These are phyloP conservation scores for Pachypsylla venusta DNA, from an alignment of 1,140 invertebrate genomes.

Conservation along the genomic window DNA sequence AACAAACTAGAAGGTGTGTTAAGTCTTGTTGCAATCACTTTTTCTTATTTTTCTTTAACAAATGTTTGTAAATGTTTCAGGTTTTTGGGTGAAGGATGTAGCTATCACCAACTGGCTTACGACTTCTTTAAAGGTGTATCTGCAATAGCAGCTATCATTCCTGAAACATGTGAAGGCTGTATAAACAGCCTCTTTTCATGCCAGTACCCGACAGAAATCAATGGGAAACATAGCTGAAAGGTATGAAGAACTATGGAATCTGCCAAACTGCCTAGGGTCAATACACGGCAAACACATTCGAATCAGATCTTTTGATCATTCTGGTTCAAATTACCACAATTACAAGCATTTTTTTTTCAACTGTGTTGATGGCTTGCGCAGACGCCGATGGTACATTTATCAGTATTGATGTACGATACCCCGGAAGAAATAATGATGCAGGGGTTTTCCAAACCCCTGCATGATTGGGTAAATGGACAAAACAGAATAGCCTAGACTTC, in stretches of 20 bases:
- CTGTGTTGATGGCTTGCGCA: constrained; percentile 27
- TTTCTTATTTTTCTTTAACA: too few species aligned
- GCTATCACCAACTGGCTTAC: not conserved
- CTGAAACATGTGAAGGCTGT: not conserved
- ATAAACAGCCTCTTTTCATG: constrained; percentile 21
- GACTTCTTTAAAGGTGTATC: not conserved
- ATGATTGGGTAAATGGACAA: constrained; percentile 7
- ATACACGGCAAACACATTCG: constrained; percentile 32
- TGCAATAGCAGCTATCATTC: not conserved
- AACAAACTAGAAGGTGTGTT: too few species aligned
- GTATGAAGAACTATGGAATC: constrained; percentile 19
- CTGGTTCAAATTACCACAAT: constrained; percentile 27
- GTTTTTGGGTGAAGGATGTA: not conserved
- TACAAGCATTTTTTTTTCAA: constrained; percentile 28
- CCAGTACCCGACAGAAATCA: constrained; percentile 18
- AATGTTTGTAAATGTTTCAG: not conserved
- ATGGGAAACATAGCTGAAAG: constrained; percentile 13
- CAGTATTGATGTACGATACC: constrained; percentile 26
- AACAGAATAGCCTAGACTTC: not conserved
- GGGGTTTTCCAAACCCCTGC: constrained; percentile 13
- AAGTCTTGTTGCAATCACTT: too few species aligned
- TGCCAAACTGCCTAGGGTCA: constrained; percentile 30
- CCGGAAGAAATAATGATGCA: constrained; percentile 25
- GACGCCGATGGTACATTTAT: constrained; percentile 27
- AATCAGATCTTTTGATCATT: constrained; percentile 20